phyloP scores from a whole-genome alignment of 2,888 invertebrate species.

The Tetragonisca angustula region DNA sequence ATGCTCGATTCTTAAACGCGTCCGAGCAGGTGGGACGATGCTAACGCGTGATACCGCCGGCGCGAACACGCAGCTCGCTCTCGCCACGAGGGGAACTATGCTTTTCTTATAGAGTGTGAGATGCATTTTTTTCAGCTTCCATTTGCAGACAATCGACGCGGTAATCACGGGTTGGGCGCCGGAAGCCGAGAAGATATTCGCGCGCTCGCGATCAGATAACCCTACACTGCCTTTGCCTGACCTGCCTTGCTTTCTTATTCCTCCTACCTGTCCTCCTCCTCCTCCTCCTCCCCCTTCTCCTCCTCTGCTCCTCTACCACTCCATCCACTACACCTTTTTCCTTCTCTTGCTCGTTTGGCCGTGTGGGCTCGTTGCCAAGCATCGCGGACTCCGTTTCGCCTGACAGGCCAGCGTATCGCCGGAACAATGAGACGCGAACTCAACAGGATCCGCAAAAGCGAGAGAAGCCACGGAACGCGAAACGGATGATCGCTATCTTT shows the following conservation, averaged over 20 bases:
- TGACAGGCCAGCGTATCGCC: constrained; percentile 51
- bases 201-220: constrained; percentile 81
- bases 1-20: constrained; percentile 18
- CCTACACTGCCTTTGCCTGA: constrained; percentile 68
- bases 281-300: not conserved
- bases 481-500: constrained; percentile 48
- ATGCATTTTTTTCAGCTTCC: constrained; percentile 78
- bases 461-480: constrained; percentile 47
- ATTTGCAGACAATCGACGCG: constrained; percentile 79
- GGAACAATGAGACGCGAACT: constrained; percentile 66
- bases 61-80: constrained; percentile 17
- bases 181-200: constrained; percentile 80
- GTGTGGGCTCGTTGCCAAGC: constrained; percentile 38
- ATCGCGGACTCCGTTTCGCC: constrained; percentile 48
- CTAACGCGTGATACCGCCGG: constrained; percentile 27
- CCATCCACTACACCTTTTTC: not conserved
- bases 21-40: constrained; percentile 57
- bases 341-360: not conserved
- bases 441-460: constrained; percentile 45
- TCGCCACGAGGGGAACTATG: constrained; percentile 40
- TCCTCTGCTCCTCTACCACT: not conserved
- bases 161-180: constrained; percentile 80
- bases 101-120: constrained; percentile 72
- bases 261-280: constrained; percentile 27
- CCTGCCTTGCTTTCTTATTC: constrained; percentile 68